A percentile compares a stretch with the other conserved stretches of the same genome.
These are phyloP conservation scores for Aurelia aurita DNA, from an alignment of 30 jellyfish, hydroid and myxozoan genomes.

Conservation along the genomic window DNA sequence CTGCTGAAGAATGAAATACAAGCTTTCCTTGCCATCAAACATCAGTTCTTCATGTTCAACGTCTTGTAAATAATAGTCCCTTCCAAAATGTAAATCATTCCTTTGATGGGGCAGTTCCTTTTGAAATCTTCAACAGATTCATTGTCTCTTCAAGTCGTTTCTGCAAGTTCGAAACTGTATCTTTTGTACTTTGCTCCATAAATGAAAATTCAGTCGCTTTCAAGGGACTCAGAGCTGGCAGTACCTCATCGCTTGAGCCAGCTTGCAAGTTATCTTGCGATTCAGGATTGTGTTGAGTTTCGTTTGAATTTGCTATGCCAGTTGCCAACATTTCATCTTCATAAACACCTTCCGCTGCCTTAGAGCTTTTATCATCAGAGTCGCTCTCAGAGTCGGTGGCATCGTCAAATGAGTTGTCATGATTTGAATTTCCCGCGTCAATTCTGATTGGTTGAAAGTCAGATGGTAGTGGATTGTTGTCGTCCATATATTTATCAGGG, in stretches of 20 bases:
- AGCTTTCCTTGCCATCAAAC: too few species aligned
- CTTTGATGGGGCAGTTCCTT: not conserved
- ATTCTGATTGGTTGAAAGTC: conserved; percentile 52
- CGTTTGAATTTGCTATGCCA: not conserved
- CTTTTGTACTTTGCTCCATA: conserved; percentile 52
- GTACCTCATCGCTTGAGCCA: not conserved
- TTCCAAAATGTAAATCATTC: too few species aligned
- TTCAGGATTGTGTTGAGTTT: not conserved
- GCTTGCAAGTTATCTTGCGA: too few species aligned
- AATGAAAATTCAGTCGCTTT: conserved; percentile 30
- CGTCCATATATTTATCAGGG: conserved; percentile 83
- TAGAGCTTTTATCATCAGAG: not conserved
- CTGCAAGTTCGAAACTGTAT: conserved; percentile 41
- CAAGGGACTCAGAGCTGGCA: conserved; percentile 36
- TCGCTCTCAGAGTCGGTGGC: not conserved
- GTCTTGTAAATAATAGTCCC: too few species aligned
- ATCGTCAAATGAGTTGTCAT: not conserved
- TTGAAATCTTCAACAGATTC: conserved; percentile 8
- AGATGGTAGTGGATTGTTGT: conserved; percentile 39
- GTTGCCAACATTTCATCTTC: not conserved
- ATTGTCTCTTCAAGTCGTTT: conserved; percentile 49
- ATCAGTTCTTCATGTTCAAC: too few species aligned
- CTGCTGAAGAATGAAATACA: too few species aligned
- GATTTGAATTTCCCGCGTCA: not conserved
- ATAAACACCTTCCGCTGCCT: not conserved